Base-by-base conservation (phyloP, 2,888 invertebrate genomes). In the Pollenia amentaria region DNA sequence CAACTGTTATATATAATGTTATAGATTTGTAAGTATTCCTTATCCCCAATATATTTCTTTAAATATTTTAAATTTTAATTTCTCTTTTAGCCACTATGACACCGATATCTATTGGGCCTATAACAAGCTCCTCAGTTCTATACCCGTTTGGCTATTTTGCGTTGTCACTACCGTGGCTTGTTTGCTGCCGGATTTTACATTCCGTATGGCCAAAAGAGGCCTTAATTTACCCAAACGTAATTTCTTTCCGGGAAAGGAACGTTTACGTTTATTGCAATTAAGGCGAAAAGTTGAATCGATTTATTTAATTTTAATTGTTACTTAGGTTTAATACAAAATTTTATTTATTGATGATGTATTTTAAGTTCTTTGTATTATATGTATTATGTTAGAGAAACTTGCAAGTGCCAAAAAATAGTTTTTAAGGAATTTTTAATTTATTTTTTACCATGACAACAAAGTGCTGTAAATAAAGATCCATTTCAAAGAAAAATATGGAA, bases 141-240 rank as follows among this genome's bases (percentile, higher is more conserved):
- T 94, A 0, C 91, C 94, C 0, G 95, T 96, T 90, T 96, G 95
- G 95, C 88, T 95, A n/a, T 90, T 95, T 16, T 94, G 95, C 57
- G 8, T 95, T 0, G 18, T 95, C 0, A 92, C 94, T 0, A 90
- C 94, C 0, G 91, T 94, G 0, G 92, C 94, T 0, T 94, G 95
- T 40, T 91, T 96, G 12, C 88, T 94, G 57, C 96, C 96, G 0
- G 96, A 96, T 91, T 94, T 92, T 69, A 90, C 91, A n/a, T 88
- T 92, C 29, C 89, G 91, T 14, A 89, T 91, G 88, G 89, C 91
- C 60, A 89, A 89, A 57, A 87, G 90, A 60, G 91, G 89, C 2
- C 85, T 93, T 3, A 90, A 91, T 21, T 89, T 93, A 70, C 92
- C 92, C 55, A 88, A 89, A 40, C 90, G 90, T 21, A 91, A 77